Base-by-base conservation (phyloP, 2,113 vertebrate species). In the Brachyistius frenatus region DNA sequence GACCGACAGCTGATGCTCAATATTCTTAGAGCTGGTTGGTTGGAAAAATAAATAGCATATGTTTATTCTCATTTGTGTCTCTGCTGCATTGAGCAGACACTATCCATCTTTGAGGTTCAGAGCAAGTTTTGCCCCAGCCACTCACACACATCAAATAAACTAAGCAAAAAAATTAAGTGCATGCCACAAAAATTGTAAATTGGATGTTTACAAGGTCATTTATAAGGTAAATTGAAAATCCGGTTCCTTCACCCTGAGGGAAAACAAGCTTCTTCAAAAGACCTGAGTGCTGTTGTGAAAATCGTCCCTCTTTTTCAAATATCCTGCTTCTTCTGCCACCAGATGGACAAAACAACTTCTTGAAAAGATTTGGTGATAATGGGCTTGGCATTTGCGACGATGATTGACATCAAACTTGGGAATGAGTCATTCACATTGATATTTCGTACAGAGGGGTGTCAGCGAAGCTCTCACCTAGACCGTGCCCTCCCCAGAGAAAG, bases 371-470 rank as follows among this genome's bases (percentile, higher is more conserved):
- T 88, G 88, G 86, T 88, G 88, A 91, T 92, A 93, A 94, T 91
- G 86, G 91, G 90, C 86, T 93, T 93, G 93, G 90, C 91, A 94
- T 95, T 95, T 95, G 93, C 86, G 56, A 91, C 79, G 86, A 90
- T 93, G 91, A 95, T 89, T 94, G 91, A 94, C 92, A 94, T 87
- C 90, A 87, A 93, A 93, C 88, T 91, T 86, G 63, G 76, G 76
- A 93, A 88, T 93, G 93, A 94, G 91, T 93, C 93, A 94, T 93
- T 90, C 91, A 66, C 91, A 92, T 93, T 93, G 91, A 93, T 95
- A 94, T 94, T 91, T 93, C 90, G 92, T 90, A 88, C 86, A 58
- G 83, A 91, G 82, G 68, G 64, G 66, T 89, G 78, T 85, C 85
- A 70, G 88, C 60, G 37, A 86, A 69, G 66, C 66, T 91, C 83